Base-by-base conservation (phyloP, 2,888 invertebrate species). In the Dione vanillae region DNA sequence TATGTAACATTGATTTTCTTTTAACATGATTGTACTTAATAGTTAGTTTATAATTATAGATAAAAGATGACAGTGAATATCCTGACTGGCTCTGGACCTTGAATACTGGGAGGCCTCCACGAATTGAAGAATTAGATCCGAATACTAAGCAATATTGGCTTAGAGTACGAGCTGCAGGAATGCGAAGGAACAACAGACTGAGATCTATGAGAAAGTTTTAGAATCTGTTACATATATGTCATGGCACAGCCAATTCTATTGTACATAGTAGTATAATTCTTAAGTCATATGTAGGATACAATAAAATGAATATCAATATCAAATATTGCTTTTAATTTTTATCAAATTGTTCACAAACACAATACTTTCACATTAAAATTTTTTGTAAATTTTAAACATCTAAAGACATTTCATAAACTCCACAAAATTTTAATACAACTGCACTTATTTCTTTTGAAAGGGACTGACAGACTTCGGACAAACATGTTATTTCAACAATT, bases 1-100 rank as follows among this genome's bases (percentile, higher is more conserved):
- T 27, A 27, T n/a, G n/a, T n/a, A 27, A 27, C 5, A 3, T 3
- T 27, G 27, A 27, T 27, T 27, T 27, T 27, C 27, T 27, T 27
- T 2, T 27, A 27, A 27, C 2, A 27, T n/a, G n/a, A n/a, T n/a
- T n/a, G n/a, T 37, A 69, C 43, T 54, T 47, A 47, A 47, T n/a
- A 0, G n/a, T n/a, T 11, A 52, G 61, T 64, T 12, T 10, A 14
- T 49, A 5, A 49, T 78, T 77, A 0, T 82, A 93, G 92, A 64
- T 92, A 16, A 82, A 85, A 67, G 82, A 83, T 0, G 91, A 92
- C 82, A 83, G 84, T 35, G 90, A 98, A 83, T 99, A 99, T 89
- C 99, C 99, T 0, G 96, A 96, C 1, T 99, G 99, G 99, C 90
- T 99, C 72, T 99, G 98, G 98, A 91, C 82, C 2, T 82, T 99